These are phyloP conservation scores for Acleris laterana DNA, from an alignment of 2,888 invertebrate species.

Conservation along the genomic window DNA sequence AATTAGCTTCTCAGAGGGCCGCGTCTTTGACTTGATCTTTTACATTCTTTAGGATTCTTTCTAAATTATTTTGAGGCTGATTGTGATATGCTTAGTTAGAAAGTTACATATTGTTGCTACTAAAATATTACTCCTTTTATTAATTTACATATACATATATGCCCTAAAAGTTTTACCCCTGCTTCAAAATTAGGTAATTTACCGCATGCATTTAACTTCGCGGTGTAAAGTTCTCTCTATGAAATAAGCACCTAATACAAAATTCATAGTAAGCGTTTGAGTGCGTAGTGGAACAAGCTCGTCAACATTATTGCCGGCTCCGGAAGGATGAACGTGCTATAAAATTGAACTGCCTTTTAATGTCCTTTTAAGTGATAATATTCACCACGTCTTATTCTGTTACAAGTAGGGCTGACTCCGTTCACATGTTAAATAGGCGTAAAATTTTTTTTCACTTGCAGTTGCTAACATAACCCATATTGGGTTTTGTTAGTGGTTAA, in stretches of 20 bases:
- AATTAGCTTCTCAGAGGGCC: conserved; percentile 9
- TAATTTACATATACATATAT: too few species aligned
- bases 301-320: conserved; percentile 51
- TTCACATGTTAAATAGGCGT: neutral
- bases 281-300: conserved; percentile 39
- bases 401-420: conserved; percentile 17
- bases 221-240: conserved; percentile 16
- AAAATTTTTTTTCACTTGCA: neutral
- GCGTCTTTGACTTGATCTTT: neutral
- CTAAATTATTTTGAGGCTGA: conserved; percentile 1
- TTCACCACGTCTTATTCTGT: conserved; percentile 44
- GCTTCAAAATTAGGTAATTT: conserved; percentile 5
- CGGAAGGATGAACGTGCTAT: conserved; percentile 50
- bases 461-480: too few species aligned
- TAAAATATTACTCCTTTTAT: too few species aligned
- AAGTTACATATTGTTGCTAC: too few species aligned
- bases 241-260: conserved; percentile 24
- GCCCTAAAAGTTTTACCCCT: neutral
- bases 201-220: conserved; percentile 16
- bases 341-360: conserved; percentile 56
- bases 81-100: neutral
- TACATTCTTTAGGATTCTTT: neutral
- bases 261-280: conserved; percentile 31
- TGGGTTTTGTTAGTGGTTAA: too few species aligned
- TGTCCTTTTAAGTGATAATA: conserved; percentile 48